Evolutionary conservation across 2,113 vertebrate genomes (phyloP), one percentile per base, ranked within the genome.

Genomic region (Microtus pennsylvanicus): DNA sequence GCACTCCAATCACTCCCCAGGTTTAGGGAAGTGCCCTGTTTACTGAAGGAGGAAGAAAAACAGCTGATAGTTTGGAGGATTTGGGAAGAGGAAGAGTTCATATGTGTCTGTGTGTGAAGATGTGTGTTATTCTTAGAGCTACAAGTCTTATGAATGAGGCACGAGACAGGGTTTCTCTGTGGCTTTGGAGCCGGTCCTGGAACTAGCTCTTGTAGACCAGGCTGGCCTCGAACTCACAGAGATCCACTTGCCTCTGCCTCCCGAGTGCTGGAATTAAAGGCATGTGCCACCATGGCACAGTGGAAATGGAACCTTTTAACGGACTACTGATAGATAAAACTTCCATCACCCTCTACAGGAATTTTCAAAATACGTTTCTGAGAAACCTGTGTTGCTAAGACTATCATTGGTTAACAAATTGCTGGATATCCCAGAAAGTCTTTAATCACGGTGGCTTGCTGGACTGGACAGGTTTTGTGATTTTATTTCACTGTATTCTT

Each of bases 401-500:
- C 87, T 19, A 52, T 5, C 6, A 42, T n/a, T 17, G 22, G 4
- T 88, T 17, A 81, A 89, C 21, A 42, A 92, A 74, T 33, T 55
- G 28, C 55, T 1, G 1, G 3, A 80, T 58, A 72, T 72, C 70
- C 19, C 4, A 94, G 7, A 45, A 90, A 91, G 86, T 30, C 33
- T 70, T 74, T 50, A 58, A 65, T 78, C 17, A 50, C 7, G 61
- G 1, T 65, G 14, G 89, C 67, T 72, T 70, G 76, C 24, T 76
- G 55, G 38, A 8, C 12, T 12, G 7, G 1, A 16, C 47, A 26
- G 33, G 21, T 58, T 78, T 33, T 19, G 63, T 80, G 50, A 50
- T 63, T 89, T 88, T 72, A 74, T 83, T 93, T 85, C 19, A 74
- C 33, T 28, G 77, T 35, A 69, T 2, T 63, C 86, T 90, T 98